Evolutionary conservation across 2,113 vertebrate species (phyloP).

Genomic region (Saguinus midas): DNA sequence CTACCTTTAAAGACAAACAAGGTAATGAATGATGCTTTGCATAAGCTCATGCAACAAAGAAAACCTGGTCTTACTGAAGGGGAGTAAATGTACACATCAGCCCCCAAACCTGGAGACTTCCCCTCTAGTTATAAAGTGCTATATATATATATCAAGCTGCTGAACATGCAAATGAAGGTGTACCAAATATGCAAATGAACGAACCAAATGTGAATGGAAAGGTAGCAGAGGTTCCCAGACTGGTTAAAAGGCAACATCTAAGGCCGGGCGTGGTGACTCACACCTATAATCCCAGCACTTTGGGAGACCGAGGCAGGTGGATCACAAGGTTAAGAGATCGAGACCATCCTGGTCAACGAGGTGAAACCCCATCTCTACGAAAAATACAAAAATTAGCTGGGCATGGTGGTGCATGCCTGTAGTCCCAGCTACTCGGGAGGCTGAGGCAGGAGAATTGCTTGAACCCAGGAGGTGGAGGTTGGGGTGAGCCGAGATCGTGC

Average conservation of each 20-base stretch:
- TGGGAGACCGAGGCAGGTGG: too few relatives aligned
- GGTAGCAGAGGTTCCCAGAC: not conserved
- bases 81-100: not conserved
- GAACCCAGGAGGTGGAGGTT: too few relatives aligned
- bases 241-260: not conserved
- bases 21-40: slow-evolving; percentile 10
- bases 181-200: slow-evolving; percentile 12
- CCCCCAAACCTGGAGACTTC: not conserved
- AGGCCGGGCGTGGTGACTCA: not conserved
- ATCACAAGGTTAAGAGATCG: too few relatives aligned
- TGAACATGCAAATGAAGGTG: slow-evolving; percentile 12
- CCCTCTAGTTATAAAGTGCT: not conserved
- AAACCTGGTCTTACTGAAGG: not conserved
- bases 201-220: not conserved
- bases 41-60: slow-evolving; percentile 27
- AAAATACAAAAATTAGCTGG: too few relatives aligned
- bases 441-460: too few relatives aligned
- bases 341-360: too few relatives aligned
- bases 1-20: not conserved
- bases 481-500: too few relatives aligned
- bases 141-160: not conserved
- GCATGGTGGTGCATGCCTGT: too few relatives aligned
- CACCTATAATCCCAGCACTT: too few relatives aligned
- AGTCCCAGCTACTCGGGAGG: too few relatives aligned
- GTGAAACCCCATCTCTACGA: too few relatives aligned